phyloP scores from a whole-genome alignment of 2,113 vertebrate species.

The Dendropsophus ebraccatus region DNA sequence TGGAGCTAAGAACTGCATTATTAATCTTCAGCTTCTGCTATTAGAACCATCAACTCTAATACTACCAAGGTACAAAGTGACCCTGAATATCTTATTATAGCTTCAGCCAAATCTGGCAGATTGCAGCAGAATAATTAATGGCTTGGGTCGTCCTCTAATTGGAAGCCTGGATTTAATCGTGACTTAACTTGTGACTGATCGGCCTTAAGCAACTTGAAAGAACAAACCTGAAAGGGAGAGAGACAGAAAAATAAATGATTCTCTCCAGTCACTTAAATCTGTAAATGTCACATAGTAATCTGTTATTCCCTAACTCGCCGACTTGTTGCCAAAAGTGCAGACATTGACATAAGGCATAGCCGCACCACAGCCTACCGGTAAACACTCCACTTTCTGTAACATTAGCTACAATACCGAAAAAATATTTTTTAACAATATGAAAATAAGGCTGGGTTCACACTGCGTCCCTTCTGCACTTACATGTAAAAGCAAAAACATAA shows the following conservation, averaged over 20 bases:
- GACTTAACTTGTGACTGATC: slow-evolving; percentile 58
- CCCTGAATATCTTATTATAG: slow-evolving; percentile 10
- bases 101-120: slow-evolving; percentile 56
- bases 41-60: neutral
- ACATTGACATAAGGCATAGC: neutral
- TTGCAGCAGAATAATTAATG: slow-evolving; percentile 57
- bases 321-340: slow-evolving; percentile 10
- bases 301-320: neutral
- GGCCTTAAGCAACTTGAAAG: slow-evolving; percentile 55
- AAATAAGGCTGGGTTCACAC: too few species aligned
- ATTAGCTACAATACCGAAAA: neutral
- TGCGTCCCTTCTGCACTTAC: too few species aligned
- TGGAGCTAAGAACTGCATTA: slow-evolving; percentile 7
- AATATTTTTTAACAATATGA: neutral
- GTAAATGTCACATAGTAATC: slow-evolving; percentile 51
- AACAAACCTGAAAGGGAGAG: slow-evolving; percentile 45
- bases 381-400: neutral
- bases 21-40: slow-evolving; percentile 3
- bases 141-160: slow-evolving; percentile 51
- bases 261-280: slow-evolving; percentile 6
- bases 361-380: neutral
- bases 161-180: slow-evolving; percentile 51
- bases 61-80: slow-evolving; percentile 35
- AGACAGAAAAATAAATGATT: slow-evolving; percentile 55
- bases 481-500: too few species aligned